These are phyloP conservation scores for Chrysomela aeneicollis DNA, from an alignment of 2,888 invertebrate species.

Conservation along the genomic window DNA sequence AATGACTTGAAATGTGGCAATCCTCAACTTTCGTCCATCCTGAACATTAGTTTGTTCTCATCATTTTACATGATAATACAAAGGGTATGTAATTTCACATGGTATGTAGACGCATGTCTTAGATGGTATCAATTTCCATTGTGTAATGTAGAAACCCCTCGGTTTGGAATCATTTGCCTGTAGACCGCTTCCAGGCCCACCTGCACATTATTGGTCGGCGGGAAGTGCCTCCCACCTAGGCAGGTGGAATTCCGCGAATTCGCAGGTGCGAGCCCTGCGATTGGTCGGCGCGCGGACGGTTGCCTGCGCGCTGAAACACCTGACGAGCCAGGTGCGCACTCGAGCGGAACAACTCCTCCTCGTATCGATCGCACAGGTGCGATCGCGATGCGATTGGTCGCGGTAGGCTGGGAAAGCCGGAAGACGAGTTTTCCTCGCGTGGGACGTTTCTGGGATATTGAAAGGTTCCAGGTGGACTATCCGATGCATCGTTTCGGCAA, in stretches of 20 bases:
- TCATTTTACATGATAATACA: too few relatives aligned
- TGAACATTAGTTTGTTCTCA: too few relatives aligned
- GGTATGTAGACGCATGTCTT: too few relatives aligned
- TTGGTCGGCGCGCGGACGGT: slow-evolving; percentile 43
- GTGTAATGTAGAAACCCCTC: too few relatives aligned
- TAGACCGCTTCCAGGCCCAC: not conserved
- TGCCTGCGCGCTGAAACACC: slow-evolving; percentile 55
- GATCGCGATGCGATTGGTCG: slow-evolving; percentile 54
- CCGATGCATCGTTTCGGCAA: too few relatives aligned
- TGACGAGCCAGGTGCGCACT: slow-evolving; percentile 55
- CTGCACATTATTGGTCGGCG: slow-evolving; percentile 43
- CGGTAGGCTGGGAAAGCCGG: slow-evolving; percentile 18
- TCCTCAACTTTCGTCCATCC: too few relatives aligned
- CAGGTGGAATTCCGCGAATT: slow-evolving; percentile 47
- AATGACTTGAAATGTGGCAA: too few relatives aligned
- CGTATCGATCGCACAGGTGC: slow-evolving; percentile 59
- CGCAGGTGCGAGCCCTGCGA: slow-evolving; percentile 45
- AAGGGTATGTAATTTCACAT: too few relatives aligned
- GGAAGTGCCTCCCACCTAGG: slow-evolving; percentile 52
- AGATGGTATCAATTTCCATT: too few relatives aligned
- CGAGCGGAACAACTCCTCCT: slow-evolving; percentile 55
- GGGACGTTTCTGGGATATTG: too few relatives aligned
- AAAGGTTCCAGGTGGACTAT: too few relatives aligned
- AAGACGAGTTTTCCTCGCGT: slow-evolving; percentile 8
- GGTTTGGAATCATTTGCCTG: not conserved